Base-by-base conservation (phyloP, 2,113 vertebrate genomes). In the Orthochromis indermauri region DNA sequence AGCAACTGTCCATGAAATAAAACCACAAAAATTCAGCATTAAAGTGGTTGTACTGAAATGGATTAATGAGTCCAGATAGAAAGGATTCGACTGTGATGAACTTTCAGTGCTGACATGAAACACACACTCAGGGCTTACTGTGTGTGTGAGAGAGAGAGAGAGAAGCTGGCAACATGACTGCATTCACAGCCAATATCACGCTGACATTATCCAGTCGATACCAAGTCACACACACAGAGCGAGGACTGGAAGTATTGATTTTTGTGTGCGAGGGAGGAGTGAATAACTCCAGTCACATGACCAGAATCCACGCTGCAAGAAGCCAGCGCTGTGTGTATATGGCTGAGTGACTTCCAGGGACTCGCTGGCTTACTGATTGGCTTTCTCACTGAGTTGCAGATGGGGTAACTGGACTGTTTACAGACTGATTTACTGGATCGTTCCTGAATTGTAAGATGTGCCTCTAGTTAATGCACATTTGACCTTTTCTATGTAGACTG, bases 141-240 rank as follows among this genome's bases (percentile, higher is more conserved):
- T 80, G 81, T 55, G 68, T 19, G 59, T 11, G 42, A 0, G 45
- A 1, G 59, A 5, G 45, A 1, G 59, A 5, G 80, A 68, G 35
- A 68, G 37, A 92, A 92, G 42, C 81, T 86, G 91, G 80, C 85
- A 93, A 93, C 91, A 90, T 80, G 91, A 61, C 83, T 82, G 90
- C 80, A 83, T 91, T 94, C 88, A 93, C 88, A 91, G 90, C 90
- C 89, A 88, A 89, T 87, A 90, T 86, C 89, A 90, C 73, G 54
- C 89, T 90, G 91, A 90, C 88, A 93, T 90, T 87, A 93, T 66
- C 90, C 84, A 83, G 90, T 93, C 92, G 83, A 95, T 92, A 93
- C 86, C 2, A 26, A 91, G 76, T 84, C 92, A 12, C 86, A 91
- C 89, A 85, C 63, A 80, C 81, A 88, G 59, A 90, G 83, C 11